Conservation (phyloP, 2,888 invertebrate species). For the Eupeodes latifasciatus region DNA sequence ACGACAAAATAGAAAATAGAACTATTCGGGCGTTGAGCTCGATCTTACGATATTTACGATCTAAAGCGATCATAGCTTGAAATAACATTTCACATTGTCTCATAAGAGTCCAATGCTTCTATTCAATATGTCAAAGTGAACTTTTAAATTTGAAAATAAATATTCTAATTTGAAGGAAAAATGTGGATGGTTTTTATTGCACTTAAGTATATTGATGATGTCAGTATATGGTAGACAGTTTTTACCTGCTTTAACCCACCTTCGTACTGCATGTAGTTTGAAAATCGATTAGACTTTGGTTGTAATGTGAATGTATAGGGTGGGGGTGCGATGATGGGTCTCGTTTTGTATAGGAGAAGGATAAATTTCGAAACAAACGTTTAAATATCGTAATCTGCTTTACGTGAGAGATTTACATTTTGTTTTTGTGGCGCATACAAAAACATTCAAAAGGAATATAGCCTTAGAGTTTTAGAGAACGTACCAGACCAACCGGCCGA, state of each 20-base stretch:
- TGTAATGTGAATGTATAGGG: neutral
- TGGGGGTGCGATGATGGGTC: no score
- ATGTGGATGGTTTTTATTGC: neutral
- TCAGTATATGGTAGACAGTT: neutral
- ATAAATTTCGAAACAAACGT: conserved; percentile 49
- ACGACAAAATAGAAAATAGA: no score
- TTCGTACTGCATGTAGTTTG: conserved; percentile 42
- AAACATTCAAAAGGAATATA: conserved; percentile 24
- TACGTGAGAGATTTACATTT: conserved; percentile 68
- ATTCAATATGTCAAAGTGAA: no score
- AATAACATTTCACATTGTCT: no score
- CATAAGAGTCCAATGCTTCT: no score
- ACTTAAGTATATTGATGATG: neutral
- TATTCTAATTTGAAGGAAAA: neutral
- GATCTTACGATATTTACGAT: no score
- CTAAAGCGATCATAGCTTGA: no score
- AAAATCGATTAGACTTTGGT: conserved; percentile 59
- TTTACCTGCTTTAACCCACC: neutral
- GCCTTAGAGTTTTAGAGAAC: neutral
- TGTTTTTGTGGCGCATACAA: conserved; percentile 33
- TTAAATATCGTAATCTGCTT: conserved; percentile 57
- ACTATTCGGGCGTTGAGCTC: no score
- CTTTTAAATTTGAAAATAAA: no score
- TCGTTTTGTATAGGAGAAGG: neutral
- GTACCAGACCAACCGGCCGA: neutral